Percentiles rank a stretch among this genome's conserved stretches.
These are phyloP conservation scores for Argya squamiceps DNA, from an alignment of 2,797 vertebrate species.

Conservation along the genomic window DNA sequence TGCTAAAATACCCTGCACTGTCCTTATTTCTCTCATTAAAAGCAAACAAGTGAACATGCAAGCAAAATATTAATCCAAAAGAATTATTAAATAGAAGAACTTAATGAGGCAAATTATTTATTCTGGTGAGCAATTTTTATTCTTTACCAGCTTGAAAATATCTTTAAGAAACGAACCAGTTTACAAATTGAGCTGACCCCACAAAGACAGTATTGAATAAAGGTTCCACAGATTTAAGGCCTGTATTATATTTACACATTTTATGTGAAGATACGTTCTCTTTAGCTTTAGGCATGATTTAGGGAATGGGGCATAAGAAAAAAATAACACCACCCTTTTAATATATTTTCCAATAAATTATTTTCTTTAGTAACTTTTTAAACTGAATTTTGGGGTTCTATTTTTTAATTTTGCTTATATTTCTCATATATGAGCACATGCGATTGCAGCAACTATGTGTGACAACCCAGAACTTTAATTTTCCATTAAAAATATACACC, in stretches of 20 bases:
- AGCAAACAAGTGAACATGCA: not conserved
- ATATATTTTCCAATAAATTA: not conserved
- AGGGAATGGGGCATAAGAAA: not conserved
- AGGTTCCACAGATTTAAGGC: not conserved
- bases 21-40: not conserved
- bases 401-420: not conserved
- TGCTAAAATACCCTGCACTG: not conserved
- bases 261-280: not conserved
- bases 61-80: not conserved
- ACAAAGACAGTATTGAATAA: not conserved
- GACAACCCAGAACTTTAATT: not conserved
- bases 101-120: not conserved
- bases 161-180: not conserved
- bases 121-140: not conserved
- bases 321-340: accelerated
- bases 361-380: not conserved
- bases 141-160: not conserved
- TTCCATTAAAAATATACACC: not conserved
- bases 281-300: not conserved
- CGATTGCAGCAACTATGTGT: not conserved
- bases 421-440: not conserved
- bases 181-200: not conserved
- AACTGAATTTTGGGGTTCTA: not conserved
- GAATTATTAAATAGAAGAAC: not conserved
- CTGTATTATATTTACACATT: not conserved